A percentile compares a stretch with the other conserved stretches of the same genome.
Evolutionary conservation across 2,113 vertebrate species (phyloP).

Genomic region (Poeciliopsis occidentalis): DNA sequence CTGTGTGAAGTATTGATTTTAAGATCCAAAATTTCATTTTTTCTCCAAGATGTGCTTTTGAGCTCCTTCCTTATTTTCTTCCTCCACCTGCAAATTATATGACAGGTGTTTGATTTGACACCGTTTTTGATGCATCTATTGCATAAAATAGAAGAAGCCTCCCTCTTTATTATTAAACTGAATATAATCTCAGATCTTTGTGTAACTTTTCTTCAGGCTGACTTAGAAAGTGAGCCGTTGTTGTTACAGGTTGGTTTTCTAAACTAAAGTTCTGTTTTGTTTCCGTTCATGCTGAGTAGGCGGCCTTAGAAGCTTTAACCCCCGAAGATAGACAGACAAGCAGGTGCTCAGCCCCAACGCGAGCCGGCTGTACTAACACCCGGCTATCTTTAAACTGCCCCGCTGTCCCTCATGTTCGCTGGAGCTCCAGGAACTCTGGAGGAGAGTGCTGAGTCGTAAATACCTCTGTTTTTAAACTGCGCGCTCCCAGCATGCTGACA

Average conservation of each 20-base stretch:
- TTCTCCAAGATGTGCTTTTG: neutral
- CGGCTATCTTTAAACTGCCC: slow-evolving; percentile 76
- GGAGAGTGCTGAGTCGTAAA: slow-evolving; percentile 75
- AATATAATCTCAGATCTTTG: too few species aligned
- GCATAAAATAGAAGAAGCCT: too few species aligned
- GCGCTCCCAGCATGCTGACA: slow-evolving; percentile 43
- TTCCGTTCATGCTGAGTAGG: neutral
- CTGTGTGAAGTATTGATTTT: too few species aligned
- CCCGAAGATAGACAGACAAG: slow-evolving; percentile 31
- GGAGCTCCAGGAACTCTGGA: slow-evolving; percentile 70
- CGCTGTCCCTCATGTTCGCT: slow-evolving; percentile 46
- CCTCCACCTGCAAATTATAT: too few species aligned
- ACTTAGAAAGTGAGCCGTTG: too few species aligned
- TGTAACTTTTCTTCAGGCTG: too few species aligned
- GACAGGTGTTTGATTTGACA: too few species aligned
- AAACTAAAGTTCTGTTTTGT: neutral
- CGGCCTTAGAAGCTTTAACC: neutral
- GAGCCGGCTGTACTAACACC: slow-evolving; percentile 55
- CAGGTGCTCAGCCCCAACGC: slow-evolving; percentile 43
- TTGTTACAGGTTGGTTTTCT: too few species aligned
- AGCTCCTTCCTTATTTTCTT: too few species aligned
- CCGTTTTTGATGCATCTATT: too few species aligned
- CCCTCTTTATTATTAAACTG: too few species aligned
- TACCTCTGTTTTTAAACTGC: slow-evolving; percentile 73
- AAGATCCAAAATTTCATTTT: neutral